phyloP scores from a whole-genome alignment of 2,113 vertebrate genomes.

The Nanorana parkeri region DNA sequence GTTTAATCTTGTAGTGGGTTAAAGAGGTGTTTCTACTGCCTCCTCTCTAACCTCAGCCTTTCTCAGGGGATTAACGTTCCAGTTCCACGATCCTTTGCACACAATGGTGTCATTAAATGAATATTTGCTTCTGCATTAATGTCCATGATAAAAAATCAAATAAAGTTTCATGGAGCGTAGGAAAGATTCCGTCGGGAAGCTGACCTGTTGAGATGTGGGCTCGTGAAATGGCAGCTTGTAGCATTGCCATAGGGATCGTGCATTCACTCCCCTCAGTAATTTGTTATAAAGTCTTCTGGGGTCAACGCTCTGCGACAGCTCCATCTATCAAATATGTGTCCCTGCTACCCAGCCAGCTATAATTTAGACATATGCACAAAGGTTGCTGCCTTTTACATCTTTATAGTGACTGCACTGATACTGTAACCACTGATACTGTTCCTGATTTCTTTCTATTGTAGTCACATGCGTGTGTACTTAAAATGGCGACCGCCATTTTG shows the following conservation, averaged over 20 bases:
- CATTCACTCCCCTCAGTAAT: constrained; percentile 26
- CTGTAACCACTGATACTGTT: not conserved
- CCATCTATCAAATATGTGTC: constrained; percentile 49
- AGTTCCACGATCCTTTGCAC: constrained; percentile 32
- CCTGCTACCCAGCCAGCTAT: not conserved
- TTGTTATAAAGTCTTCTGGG: constrained; percentile 43
- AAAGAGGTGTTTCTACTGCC: not conserved
- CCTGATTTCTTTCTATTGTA: too few species aligned
- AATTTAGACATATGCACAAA: constrained; percentile 20
- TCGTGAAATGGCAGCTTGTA: constrained; percentile 41
- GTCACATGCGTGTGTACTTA: too few species aligned
- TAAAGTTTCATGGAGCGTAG: constrained; percentile 57
- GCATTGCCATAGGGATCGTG: not conserved
- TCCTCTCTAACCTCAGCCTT: constrained; percentile 27
- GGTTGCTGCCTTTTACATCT: constrained; percentile 28
- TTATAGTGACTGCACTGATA: not conserved
- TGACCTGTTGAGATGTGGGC: constrained; percentile 40
- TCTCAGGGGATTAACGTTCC: constrained; percentile 46
- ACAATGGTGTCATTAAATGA: constrained; percentile 48
- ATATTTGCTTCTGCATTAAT: constrained; percentile 56
- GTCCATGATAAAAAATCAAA: constrained; percentile 51
- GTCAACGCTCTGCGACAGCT: constrained; percentile 48
- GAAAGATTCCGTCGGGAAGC: constrained; percentile 45
- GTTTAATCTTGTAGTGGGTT: not conserved
- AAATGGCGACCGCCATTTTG: too few species aligned